Conservation (phyloP, 1,140 invertebrate genomes). For the Anthonomus grandis region DNA sequence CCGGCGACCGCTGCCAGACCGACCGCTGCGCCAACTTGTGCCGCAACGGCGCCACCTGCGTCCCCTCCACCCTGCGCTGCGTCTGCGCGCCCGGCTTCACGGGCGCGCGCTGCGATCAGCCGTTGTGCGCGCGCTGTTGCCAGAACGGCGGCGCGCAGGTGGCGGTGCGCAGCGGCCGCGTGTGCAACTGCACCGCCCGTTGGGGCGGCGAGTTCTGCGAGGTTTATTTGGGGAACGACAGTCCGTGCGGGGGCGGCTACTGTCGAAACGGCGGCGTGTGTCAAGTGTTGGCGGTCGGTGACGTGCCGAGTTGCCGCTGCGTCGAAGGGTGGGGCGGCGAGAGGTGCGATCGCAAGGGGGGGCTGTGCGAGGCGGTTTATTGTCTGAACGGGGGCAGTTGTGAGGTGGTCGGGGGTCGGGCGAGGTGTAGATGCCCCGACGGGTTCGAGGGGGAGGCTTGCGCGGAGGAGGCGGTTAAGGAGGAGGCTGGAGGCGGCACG, state of each 20-base stretch:
- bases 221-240: conserved; percentile 55
- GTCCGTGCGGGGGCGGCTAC: conserved; percentile 57
- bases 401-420: not conserved
- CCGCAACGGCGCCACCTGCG: conserved; percentile 27
- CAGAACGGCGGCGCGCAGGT: conserved; percentile 29
- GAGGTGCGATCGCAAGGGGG: too few relatives aligned
- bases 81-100: conserved; percentile 15
- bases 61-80: conserved; percentile 14
- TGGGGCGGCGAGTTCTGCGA: conserved; percentile 56
- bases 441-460: conserved; percentile 23
- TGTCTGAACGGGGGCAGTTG: conserved; percentile 58
- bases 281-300: conserved; percentile 41
- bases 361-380: too few relatives aligned
- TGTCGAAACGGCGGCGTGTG: conserved; percentile 61
- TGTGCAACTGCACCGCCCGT: conserved; percentile 49
- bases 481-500: conserved; percentile 7
- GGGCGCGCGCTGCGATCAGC: not conserved
- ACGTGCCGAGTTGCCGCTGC: conserved; percentile 50
- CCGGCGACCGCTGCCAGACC: conserved; percentile 53
- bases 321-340: not conserved
- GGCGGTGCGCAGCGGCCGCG: conserved; percentile 29
- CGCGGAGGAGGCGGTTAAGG: not conserved
- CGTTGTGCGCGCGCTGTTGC: not conserved
- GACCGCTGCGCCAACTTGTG: conserved; percentile 32
- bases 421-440: conserved; percentile 1